A percentile compares a stretch with the other conserved stretches of the same genome.
These are phyloP conservation scores for Liopterus haemorrhoidalis DNA, from an alignment of 2,888 invertebrate genomes.

Conservation along the genomic window DNA sequence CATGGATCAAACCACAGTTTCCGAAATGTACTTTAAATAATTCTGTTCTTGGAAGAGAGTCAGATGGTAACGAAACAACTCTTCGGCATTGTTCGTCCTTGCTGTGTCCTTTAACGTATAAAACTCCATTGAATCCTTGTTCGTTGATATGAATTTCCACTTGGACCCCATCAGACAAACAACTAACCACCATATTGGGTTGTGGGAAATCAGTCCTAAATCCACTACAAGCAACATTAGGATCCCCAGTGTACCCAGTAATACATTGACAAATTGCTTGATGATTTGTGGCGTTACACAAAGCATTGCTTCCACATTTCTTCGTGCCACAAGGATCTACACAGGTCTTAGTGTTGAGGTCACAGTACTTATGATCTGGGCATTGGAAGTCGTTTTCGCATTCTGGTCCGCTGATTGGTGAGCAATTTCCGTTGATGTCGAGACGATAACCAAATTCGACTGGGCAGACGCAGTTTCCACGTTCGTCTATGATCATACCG, in stretches of 20 bases:
- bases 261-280: slow-evolving; percentile 72
- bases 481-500: slow-evolving; percentile 71
- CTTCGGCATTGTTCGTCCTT: slow-evolving; percentile 85
- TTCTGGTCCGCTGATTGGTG: slow-evolving; percentile 47
- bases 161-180: slow-evolving; percentile 85
- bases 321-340: slow-evolving; percentile 72
- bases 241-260: slow-evolving; percentile 69
- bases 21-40: slow-evolving; percentile 79
- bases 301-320: slow-evolving; percentile 68
- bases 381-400: slow-evolving; percentile 71
- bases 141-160: slow-evolving; percentile 71
- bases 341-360: slow-evolving; percentile 62
- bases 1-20: slow-evolving; percentile 84
- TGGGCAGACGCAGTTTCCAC: slow-evolving; percentile 70
- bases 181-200: slow-evolving; percentile 82
- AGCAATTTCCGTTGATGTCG: slow-evolving; percentile 57
- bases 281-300: slow-evolving; percentile 73
- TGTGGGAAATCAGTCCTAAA: slow-evolving; percentile 74
- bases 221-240: slow-evolving; percentile 67
- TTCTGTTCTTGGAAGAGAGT: slow-evolving; percentile 58
- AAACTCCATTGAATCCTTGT: slow-evolving; percentile 78
- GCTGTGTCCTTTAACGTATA: slow-evolving; percentile 91
- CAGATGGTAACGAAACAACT: slow-evolving; percentile 69
- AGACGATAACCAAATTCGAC: slow-evolving; percentile 61
- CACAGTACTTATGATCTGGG: slow-evolving; percentile 69